Percentiles rank a stretch among this genome's conserved stretches.
phyloP scores from a whole-genome alignment of 1,140 invertebrate species.

The Dryas iulia region DNA sequence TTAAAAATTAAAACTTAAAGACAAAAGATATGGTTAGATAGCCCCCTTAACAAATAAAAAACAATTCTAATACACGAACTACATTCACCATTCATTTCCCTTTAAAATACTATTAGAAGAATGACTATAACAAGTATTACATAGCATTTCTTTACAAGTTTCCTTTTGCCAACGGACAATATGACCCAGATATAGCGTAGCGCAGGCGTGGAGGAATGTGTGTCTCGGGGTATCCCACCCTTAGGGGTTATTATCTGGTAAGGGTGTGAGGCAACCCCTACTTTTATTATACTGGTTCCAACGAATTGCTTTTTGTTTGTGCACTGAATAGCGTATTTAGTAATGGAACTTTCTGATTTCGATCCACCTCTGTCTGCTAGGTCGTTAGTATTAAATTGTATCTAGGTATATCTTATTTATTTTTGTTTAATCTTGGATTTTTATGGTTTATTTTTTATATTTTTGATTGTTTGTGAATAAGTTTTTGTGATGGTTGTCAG shows the following conservation, averaged over 20 bases:
- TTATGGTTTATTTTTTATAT: neutral
- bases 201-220: conserved; percentile 67
- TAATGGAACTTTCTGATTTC: conserved; percentile 36
- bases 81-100: too few relatives aligned
- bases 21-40: too few relatives aligned
- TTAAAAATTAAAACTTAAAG: too few relatives aligned
- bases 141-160: conserved; percentile 11
- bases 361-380: conserved; percentile 25
- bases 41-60: too few relatives aligned
- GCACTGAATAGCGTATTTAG: conserved; percentile 42
- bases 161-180: conserved; percentile 44
- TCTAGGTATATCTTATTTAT: conserved; percentile 14
- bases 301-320: conserved; percentile 65
- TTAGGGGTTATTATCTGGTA: conserved; percentile 43
- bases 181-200: conserved; percentile 58
- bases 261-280: conserved; percentile 37
- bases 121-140: too few relatives aligned
- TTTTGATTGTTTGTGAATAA: neutral
- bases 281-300: conserved; percentile 59
- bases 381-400: conserved; percentile 20
- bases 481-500: neutral
- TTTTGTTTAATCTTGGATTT: neutral
- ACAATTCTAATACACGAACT: too few relatives aligned
- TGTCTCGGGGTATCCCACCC: conserved; percentile 43
- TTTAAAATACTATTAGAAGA: too few relatives aligned